Evolutionary conservation across 2,797 vertebrate genomes (phyloP).

Genomic region (Parauchenoglanis punctatus): DNA sequence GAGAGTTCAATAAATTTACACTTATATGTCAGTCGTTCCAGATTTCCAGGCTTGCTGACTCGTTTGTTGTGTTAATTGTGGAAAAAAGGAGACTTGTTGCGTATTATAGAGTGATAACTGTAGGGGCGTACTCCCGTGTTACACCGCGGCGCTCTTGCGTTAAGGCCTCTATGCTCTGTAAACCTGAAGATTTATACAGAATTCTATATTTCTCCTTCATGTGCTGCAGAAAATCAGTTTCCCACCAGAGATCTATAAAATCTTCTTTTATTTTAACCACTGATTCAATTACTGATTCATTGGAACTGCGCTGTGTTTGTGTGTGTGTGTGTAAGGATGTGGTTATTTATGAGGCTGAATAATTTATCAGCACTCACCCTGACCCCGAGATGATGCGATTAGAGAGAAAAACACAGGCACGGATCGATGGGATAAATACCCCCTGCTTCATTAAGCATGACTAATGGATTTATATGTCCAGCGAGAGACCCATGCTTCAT

Average conservation of each 20-base stretch:
- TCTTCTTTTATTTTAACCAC: background rate
- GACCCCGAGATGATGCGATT: conserved; percentile 25
- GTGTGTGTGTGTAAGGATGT: background rate
- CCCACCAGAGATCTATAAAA: background rate
- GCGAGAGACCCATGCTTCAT: conserved; percentile 67
- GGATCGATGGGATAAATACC: conserved; percentile 71
- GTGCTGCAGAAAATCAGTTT: background rate
- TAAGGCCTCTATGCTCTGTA: no score
- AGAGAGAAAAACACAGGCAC: conserved; percentile 62
- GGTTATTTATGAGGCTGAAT: conserved; percentile 29
- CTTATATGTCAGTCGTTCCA: no score
- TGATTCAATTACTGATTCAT: background rate
- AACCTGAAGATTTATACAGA: no score
- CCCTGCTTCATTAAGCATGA: conserved; percentile 71
- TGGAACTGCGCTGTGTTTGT: background rate
- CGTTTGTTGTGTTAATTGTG: background rate
- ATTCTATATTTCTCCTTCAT: no score
- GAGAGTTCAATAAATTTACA: background rate
- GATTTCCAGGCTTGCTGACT: background rate
- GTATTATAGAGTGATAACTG: background rate
- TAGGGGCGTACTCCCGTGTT: background rate
- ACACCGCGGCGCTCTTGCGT: no score
- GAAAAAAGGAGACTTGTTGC: background rate
- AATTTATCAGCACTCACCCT: background rate
- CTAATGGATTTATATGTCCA: conserved; percentile 71